Evolutionary conservation across 2,888 invertebrate species (phyloP).

Genomic region (Caradrina kadenii): DNA sequence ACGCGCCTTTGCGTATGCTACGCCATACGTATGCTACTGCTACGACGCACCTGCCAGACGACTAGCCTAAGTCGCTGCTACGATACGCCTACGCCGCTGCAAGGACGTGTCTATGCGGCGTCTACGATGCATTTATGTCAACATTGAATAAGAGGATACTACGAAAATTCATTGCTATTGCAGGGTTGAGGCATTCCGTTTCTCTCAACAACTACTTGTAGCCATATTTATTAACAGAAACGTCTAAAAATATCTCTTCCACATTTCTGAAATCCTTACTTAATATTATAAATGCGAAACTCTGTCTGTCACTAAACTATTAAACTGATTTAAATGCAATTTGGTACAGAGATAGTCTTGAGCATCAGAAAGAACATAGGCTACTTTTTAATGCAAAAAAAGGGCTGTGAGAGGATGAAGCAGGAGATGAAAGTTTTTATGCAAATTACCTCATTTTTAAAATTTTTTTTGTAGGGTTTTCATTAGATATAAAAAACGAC

Average conservation of each 20-base stretch:
- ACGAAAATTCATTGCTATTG: too few species aligned
- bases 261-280: neutral
- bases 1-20: neutral
- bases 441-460: too few species aligned
- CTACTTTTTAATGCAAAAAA: too few species aligned
- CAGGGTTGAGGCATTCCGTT: neutral
- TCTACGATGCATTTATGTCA: neutral
- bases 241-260: neutral
- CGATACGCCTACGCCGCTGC: neutral
- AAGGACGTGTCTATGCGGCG: neutral
- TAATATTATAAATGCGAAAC: too few species aligned
- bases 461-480: too few species aligned
- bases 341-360: too few species aligned
- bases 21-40: neutral
- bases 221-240: neutral
- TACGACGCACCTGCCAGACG: neutral
- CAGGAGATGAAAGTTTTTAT: too few species aligned
- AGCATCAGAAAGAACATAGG: too few species aligned
- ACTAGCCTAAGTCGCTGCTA: neutral
- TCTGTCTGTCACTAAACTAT: too few species aligned
- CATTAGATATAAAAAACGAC: too few species aligned
- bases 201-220: slow-evolving; percentile 1
- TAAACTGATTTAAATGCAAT: too few species aligned
- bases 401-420: too few species aligned
- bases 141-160: neutral